phyloP scores from a whole-genome alignment of 2,888 invertebrate species.

The Pachydiplax longipennis region DNA sequence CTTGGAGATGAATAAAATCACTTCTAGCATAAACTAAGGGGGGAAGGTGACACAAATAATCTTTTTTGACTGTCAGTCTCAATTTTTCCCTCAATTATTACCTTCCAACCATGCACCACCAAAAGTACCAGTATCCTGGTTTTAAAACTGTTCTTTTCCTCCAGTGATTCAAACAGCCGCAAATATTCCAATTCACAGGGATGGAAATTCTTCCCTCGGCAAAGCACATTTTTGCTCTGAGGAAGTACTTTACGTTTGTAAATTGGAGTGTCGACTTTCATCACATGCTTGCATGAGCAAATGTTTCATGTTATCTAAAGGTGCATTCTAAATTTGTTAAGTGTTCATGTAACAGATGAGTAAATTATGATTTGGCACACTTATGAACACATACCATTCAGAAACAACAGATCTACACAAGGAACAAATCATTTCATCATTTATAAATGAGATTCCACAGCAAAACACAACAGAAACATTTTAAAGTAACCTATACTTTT shows the following conservation, averaged over 20 bases:
- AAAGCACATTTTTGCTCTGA: slow-evolving; percentile 20
- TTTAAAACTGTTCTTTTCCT: slow-evolving; percentile 20
- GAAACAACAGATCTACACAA: slow-evolving; percentile 42
- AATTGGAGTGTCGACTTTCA: slow-evolving; percentile 29
- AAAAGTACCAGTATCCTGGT: slow-evolving; percentile 40
- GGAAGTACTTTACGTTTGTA: slow-evolving; percentile 36
- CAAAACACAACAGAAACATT: background rate
- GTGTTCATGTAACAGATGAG: slow-evolving; percentile 42
- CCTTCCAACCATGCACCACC: slow-evolving; percentile 26
- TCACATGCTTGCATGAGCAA: slow-evolving; percentile 45
- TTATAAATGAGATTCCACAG: background rate
- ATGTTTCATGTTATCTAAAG: slow-evolving; percentile 42
- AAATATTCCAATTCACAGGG: slow-evolving; percentile 26
- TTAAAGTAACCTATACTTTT: background rate
- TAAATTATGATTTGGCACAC: slow-evolving; percentile 44
- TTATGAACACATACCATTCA: slow-evolving; percentile 44
- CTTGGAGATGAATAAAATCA: slow-evolving; percentile 30
- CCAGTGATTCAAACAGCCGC: slow-evolving; percentile 24
- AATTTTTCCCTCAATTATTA: background rate
- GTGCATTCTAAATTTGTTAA: slow-evolving; percentile 43
- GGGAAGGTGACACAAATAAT: slow-evolving; percentile 43
- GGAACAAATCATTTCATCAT: background rate
- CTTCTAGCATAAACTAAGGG: slow-evolving; percentile 43
- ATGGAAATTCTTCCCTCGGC: slow-evolving; percentile 40
- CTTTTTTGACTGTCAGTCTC: slow-evolving; percentile 22